Conservation (phyloP, 2,797 vertebrate genomes). For the Urophycis tenuis region DNA sequence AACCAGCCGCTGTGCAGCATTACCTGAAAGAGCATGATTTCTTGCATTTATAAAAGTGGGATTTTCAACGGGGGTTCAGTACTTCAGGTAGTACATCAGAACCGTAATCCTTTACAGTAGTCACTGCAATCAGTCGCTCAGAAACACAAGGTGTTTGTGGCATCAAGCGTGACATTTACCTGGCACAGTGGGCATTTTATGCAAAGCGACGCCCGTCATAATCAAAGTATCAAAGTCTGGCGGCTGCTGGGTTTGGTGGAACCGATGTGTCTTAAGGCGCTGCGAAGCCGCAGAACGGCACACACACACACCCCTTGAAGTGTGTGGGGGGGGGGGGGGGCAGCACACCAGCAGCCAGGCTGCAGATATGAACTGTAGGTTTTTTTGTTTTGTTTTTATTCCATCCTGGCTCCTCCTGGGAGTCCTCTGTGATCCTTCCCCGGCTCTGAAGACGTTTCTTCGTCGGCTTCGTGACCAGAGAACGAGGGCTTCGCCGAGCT, state of each 20-base stretch:
- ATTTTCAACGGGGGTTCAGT: not conserved
- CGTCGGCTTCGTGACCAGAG: not conserved
- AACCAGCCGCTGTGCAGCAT: not conserved
- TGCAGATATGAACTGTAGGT: not conserved
- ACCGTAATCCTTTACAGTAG: not conserved
- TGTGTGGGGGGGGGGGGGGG: no score
- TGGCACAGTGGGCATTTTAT: not conserved
- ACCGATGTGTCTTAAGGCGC: not conserved
- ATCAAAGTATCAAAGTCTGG: not conserved
- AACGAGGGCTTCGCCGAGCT: no score
- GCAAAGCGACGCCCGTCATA: not conserved
- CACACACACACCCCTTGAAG: constrained; percentile 4
- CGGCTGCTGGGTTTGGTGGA: not conserved
- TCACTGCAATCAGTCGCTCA: not conserved
- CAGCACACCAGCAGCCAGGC: not conserved
- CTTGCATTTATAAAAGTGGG: not conserved
- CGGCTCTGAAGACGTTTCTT: not conserved
- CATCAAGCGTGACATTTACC: not conserved
- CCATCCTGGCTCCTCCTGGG: not conserved
- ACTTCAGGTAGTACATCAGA: not conserved
- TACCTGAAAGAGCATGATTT: not conserved
- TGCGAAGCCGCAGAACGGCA: not conserved
- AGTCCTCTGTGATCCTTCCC: not conserved
- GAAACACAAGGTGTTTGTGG: not conserved
- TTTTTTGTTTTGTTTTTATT: not conserved